Base-by-base conservation (phyloP, 2,888 invertebrate species). In the Girardia tigrina region DNA sequence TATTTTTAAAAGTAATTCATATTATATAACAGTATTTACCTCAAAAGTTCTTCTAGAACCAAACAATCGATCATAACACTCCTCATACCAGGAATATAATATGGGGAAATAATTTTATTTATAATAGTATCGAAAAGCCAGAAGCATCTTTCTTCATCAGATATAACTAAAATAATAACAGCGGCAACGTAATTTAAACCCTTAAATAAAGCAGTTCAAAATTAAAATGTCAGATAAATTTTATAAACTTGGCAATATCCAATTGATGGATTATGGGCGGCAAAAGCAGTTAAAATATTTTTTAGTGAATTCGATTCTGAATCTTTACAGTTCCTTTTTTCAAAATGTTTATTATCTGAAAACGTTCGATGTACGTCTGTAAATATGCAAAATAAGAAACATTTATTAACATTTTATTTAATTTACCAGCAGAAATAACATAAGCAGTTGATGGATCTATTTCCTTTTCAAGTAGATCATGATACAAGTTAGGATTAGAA, bases 61-160 rank as follows among this genome's bases (percentile, higher is more conserved):
- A 56, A 56, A 56, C 56, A 56, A n/a, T 56, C 56, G n/a, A 56
- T 56, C 56, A 56, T 56, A n/a, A 56, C 56, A 16, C 56, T 56
- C 23, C 23, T 56, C 56, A 56, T 56, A 6, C n/a, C 56, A 20
- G 56, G 56, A 4, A 12, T n/a, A 56, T 56, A 56, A 56, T 56
- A 56, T 56, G n/a, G 20, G 4, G 56, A n/a, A n/a, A 56, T 23
- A n/a, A 56, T 8, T n/a, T 56, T 56, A 2, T n/a, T 56, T 4
- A 56, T 56, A 20, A 56, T 56, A 20, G 56, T 56, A n/a, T 56
- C 56, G 23, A 56, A 56, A 8, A 56, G 56, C 56, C 56, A 56
- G 23, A 56, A 56, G 23, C 56, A 56, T n/a, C 23, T 56, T 56
- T 56, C 56, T 16, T 56, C 56, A 6, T n/a, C 4, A 6, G 56